These are phyloP conservation scores for Podarcis raffonei DNA, from an alignment of 2,113 vertebrate genomes.

Conservation along the genomic window DNA sequence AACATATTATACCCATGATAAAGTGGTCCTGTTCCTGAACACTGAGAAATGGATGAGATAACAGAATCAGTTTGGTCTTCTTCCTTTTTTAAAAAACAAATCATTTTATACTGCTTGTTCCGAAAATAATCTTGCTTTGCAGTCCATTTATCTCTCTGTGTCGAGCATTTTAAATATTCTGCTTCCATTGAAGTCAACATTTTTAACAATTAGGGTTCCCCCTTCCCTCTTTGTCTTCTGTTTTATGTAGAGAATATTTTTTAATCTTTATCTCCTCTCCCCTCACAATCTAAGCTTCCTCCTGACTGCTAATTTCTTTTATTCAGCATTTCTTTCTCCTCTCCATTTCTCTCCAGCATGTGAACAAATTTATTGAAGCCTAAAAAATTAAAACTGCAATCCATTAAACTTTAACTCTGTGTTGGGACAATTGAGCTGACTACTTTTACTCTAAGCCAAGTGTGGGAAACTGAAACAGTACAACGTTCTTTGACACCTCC, in stretches of 20 bases:
- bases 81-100: not conserved
- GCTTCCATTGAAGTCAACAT: not conserved
- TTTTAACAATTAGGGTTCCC: not conserved
- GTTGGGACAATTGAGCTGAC: slow-evolving; percentile 41
- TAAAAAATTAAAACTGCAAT: slow-evolving; percentile 27
- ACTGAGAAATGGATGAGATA: not conserved
- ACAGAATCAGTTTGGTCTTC: not conserved
- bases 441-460: slow-evolving; percentile 43
- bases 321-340: not conserved
- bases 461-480: not conserved
- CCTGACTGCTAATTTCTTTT: not conserved
- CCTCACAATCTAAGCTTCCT: slow-evolving; percentile 8
- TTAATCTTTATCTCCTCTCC: not conserved
- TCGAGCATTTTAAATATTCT: not conserved
- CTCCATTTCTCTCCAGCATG: not conserved
- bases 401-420: slow-evolving; percentile 41
- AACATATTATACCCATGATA: slow-evolving; percentile 6
- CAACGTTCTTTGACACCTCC: not conserved
- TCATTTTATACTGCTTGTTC: rapidly evolving
- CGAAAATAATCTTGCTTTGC: not conserved
- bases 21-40: slow-evolving; percentile 9
- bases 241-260: not conserved
- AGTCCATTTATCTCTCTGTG: not conserved
- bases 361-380: slow-evolving; percentile 30
- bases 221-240: not conserved